Evolutionary conservation across 2,113 vertebrate species (phyloP).

Genomic region (Haemorhous mexicanus): DNA sequence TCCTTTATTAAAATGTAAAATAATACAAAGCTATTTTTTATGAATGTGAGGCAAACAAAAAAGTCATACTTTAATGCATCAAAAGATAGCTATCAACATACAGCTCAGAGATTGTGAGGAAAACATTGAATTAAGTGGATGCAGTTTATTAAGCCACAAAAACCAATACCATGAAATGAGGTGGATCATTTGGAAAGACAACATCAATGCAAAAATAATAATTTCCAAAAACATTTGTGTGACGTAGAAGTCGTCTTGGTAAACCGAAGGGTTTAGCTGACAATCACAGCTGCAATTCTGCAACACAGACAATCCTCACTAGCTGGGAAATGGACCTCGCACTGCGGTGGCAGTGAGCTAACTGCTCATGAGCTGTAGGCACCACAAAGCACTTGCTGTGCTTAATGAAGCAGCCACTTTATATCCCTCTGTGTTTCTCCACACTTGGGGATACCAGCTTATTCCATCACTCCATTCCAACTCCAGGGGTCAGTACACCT

Average conservation of each 20-base stretch:
- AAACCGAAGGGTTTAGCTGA: background rate
- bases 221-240: background rate
- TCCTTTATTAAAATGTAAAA: background rate
- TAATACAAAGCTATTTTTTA: background rate
- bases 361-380: background rate
- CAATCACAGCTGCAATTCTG: background rate
- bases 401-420: background rate
- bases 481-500: background rate
- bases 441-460: background rate
- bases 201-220: background rate
- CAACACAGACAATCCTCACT: background rate
- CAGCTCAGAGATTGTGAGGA: background rate
- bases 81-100: background rate
- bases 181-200: background rate
- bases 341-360: background rate
- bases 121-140: background rate
- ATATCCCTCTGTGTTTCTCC: background rate
- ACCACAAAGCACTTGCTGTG: background rate
- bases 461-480: background rate
- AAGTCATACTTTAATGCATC: background rate
- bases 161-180: background rate
- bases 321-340: background rate
- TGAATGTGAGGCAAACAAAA: background rate
- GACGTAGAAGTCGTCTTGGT: background rate
- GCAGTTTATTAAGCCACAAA: background rate